phyloP scores from a whole-genome alignment of 2,888 invertebrate genomes.

The Cryptocephalus moraei region DNA sequence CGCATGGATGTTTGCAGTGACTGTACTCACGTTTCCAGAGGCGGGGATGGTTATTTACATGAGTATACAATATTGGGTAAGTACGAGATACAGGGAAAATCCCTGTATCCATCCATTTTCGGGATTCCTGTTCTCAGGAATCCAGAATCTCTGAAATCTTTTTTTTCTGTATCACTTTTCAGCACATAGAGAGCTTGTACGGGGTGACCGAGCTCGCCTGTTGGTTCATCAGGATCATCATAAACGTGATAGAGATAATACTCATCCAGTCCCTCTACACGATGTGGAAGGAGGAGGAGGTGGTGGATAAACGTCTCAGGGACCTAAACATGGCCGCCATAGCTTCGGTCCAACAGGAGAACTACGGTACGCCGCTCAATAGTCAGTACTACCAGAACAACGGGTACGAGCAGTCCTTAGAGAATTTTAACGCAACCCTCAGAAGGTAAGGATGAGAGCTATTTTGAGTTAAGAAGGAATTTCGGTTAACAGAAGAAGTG shows the following conservation, averaged over 20 bases:
- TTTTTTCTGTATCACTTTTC: constrained; percentile 15
- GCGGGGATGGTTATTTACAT: constrained; percentile 46
- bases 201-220: constrained; percentile 42
- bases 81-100: constrained; percentile 6
- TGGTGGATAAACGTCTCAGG: constrained; percentile 38
- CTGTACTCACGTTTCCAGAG: constrained; percentile 43
- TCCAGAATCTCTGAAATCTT: too few relatives aligned
- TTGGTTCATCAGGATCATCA: constrained; percentile 39
- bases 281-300: constrained; percentile 44
- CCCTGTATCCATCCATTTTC: too few relatives aligned
- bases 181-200: constrained; percentile 40
- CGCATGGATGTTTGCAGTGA: constrained; percentile 43
- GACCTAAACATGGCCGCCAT: constrained; percentile 38
- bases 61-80: constrained; percentile 47
- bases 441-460: constrained; percentile 8
- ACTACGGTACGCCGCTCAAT: constrained; percentile 18
- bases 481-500: too few relatives aligned
- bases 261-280: constrained; percentile 43
- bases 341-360: constrained; percentile 22
- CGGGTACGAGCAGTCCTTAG: constrained; percentile 32
- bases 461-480: neutral
- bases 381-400: constrained; percentile 34
- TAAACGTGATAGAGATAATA: constrained; percentile 39
- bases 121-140: too few relatives aligned
- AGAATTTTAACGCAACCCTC: constrained; percentile 20